Conservation (phyloP, 2,888 invertebrate species). For the Epinotia ramella region DNA sequence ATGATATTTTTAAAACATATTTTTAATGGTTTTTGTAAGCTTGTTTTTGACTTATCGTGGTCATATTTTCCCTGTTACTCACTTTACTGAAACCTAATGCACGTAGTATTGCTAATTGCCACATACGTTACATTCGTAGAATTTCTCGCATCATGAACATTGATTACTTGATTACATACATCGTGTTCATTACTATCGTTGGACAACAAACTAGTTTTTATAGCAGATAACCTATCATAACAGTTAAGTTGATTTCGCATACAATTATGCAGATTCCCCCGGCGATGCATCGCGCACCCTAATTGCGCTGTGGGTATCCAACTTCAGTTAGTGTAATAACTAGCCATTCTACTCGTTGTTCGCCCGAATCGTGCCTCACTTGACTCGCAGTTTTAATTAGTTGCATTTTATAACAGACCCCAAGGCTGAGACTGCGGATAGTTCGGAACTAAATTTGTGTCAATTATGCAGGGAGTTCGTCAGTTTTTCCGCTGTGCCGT, state of each 20-base stretch:
- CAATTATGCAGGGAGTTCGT: slow-evolving; percentile 14
- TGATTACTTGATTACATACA: neutral
- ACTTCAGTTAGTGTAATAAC: slow-evolving; percentile 74
- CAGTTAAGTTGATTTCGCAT: slow-evolving; percentile 47
- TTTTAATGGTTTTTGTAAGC: neutral
- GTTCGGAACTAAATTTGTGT: slow-evolving; percentile 32
- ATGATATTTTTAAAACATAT: no score
- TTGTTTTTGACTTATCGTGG: neutral
- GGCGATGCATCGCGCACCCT: slow-evolving; percentile 48
- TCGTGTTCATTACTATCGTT: neutral
- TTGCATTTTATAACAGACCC: slow-evolving; percentile 49
- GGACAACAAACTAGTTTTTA: slow-evolving; percentile 24
- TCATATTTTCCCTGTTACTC: neutral
- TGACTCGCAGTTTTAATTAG: slow-evolving; percentile 48
- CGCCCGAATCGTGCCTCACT: slow-evolving; percentile 53
- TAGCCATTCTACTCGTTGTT: slow-evolving; percentile 61
- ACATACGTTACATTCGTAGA: neutral
- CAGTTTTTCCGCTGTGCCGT: neutral
- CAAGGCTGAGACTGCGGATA: slow-evolving; percentile 20
- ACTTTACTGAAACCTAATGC: neutral
- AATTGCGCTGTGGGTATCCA: slow-evolving; percentile 57
- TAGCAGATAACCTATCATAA: slow-evolving; percentile 29
- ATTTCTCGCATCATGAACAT: neutral
- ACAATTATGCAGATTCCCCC: slow-evolving; percentile 54
- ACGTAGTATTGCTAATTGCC: neutral